Evolutionary conservation across 2,888 invertebrate species (phyloP), one percentile per base, ranked within the genome.

Genomic region (Galeopsomyia nigrocyanea): DNA sequence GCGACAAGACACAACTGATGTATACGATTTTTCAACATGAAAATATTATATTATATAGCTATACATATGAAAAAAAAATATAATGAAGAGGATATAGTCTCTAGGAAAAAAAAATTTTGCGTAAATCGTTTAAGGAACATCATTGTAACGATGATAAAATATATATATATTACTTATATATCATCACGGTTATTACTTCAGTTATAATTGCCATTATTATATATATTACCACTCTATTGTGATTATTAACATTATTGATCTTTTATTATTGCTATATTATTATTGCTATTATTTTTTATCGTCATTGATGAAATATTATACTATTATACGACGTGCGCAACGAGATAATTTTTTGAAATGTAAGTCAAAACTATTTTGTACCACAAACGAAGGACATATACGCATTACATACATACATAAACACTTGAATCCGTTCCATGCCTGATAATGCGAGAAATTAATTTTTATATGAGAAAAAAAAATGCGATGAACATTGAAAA

Each of bases 21-120:
- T 87, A 87, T 87, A 87, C 87, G 87, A 87, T 87, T 87, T 87
- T 87, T 86, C 87, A 87, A 87, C 84, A 85, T 83, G 83, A 80
- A 85, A 85, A 86, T 84, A 84, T 83, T 82, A 83, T 86, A 86
- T 86, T 85, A 84, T 85, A 83, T 86, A 85, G 84, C 83, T 85
- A 85, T 85, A 85, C 81, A 83, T 82, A 84, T 83, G 84, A 80
- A 83, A 39, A 39, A n/a, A 39, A 39, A 81, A 80, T 83, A 82
- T 82, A 78, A 77, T 81, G 80, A 81, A 81, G 82, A 83, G 80
- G 79, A 82, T 39, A 39, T 85, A 85, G 84, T 83, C 82, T 81
- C 79, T 84, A 84, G 83, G 80, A 80, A 82, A 39, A 60, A 64
- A 67, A 62, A 75, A 71, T 47, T 26, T 53, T 61, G 77, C 76